A percentile compares a stretch with the other conserved stretches of the same genome.
Conservation (phyloP, 2,797 vertebrate species). For the Neosilurus hyrtlii region DNA sequence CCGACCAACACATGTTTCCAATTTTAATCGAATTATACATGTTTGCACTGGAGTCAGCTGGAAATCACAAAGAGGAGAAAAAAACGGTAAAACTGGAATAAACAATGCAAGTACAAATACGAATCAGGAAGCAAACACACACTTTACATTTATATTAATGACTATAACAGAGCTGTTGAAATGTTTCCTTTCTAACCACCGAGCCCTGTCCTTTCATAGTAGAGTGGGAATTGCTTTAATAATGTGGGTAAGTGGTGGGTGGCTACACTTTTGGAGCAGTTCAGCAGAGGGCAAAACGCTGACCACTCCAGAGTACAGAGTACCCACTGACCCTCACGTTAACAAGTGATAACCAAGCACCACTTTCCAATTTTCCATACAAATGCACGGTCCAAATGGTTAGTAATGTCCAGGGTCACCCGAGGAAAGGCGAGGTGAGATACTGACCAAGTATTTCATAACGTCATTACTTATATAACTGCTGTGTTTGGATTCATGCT, state of each 20-base stretch:
- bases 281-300: slow-evolving; percentile 45
- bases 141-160: slow-evolving; percentile 46
- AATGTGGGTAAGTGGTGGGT: slow-evolving; percentile 46
- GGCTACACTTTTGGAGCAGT: slow-evolving; percentile 32
- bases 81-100: slow-evolving; percentile 42
- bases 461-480: slow-evolving; percentile 32
- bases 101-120: slow-evolving; percentile 52
- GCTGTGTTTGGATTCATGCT: slow-evolving; percentile 10
- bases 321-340: slow-evolving; percentile 46
- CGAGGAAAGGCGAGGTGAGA: slow-evolving; percentile 39
- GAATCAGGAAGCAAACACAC: slow-evolving; percentile 47
- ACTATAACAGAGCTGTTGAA: slow-evolving; percentile 52
- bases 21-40: slow-evolving; percentile 55
- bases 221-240: slow-evolving; percentile 43
- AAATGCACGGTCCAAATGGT: slow-evolving; percentile 38
- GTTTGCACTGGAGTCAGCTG: slow-evolving; percentile 52
- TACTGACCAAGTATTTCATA: slow-evolving; percentile 30
- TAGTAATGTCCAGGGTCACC: slow-evolving; percentile 47
- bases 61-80: slow-evolving; percentile 43
- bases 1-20: slow-evolving; percentile 51
- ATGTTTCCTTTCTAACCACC: slow-evolving; percentile 45
- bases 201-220: slow-evolving; percentile 28
- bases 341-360: slow-evolving; percentile 30
- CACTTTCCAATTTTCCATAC: slow-evolving; percentile 47
- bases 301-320: slow-evolving; percentile 37